Percentiles rank a stretch among this genome's conserved stretches.
phyloP scores from a whole-genome alignment of 2,888 invertebrate species.

The Monoplex corrugatus region DNA sequence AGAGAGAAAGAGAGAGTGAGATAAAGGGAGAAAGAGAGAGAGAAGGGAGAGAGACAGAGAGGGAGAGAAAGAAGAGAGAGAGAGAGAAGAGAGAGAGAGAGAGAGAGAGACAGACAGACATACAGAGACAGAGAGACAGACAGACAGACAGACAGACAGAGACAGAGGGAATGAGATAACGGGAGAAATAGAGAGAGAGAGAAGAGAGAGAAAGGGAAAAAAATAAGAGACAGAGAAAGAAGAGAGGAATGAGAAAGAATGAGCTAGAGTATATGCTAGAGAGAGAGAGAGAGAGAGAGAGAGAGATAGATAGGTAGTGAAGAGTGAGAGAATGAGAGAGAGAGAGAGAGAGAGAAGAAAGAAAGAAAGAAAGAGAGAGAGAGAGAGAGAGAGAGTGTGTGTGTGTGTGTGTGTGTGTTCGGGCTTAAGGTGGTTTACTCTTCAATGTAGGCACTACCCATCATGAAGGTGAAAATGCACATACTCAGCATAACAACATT shows the following conservation, averaged over 20 bases:
- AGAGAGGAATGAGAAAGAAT: background rate
- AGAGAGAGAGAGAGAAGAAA: background rate
- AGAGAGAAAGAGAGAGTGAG: background rate
- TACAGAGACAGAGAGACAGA: background rate
- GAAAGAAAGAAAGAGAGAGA: background rate
- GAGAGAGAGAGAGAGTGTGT: background rate
- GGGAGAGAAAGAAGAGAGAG: background rate
- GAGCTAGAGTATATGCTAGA: too few species aligned
- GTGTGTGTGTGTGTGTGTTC: background rate
- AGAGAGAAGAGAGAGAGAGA: background rate
- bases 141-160: background rate
- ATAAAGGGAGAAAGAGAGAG: background rate
- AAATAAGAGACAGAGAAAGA: background rate
- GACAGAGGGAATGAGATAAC: background rate
- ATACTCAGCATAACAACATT: too few species aligned
- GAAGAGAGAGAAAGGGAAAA: background rate
- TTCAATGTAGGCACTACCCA: too few species aligned
- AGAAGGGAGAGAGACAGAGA: background rate
- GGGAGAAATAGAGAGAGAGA: too few species aligned
- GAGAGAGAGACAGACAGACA: too few species aligned
- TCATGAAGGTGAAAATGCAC: too few species aligned
- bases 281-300: background rate
- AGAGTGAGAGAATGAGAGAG: background rate
- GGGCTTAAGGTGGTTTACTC: background rate
- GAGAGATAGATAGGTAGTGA: background rate